Base-by-base conservation (phyloP, 2,888 invertebrate genomes). In the Oxyteleia sp. region DNA sequence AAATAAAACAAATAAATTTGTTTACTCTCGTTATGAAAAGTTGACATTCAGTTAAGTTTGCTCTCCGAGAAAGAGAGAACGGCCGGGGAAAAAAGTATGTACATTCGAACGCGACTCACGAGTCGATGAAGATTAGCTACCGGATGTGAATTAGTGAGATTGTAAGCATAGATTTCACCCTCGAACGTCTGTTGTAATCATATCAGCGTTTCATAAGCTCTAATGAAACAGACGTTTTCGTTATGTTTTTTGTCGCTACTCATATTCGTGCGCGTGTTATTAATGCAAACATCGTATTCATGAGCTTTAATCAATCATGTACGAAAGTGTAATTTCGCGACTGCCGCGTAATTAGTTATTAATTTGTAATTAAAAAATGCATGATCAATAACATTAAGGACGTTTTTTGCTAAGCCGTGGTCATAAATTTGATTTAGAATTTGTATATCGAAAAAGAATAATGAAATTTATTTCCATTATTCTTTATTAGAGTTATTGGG, bases 101-200 rank as follows among this genome's bases (percentile, higher is more conserved):
- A 61, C 26, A 5, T 59, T 61, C 38, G 59, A 66, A 47, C 49
- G 43, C 80, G 49, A 35, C 82, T 78, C 71, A 71, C 71, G 71
- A 74, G 82, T 79, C 75, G 69, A 78, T 87, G 87, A 89, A 87
- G 87, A 89, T 90, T 88, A 89, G 88, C 86, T 84, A 84, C 64
- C 85, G 86, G 86, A 88, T 82, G 89, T 86, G 88, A 90, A 91
- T 91, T 87, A 87, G 88, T 82, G 87, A 88, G 89, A 90, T 91
- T 91, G 89, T 89, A 41, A 90, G 89, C 88, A 85, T 90, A 87
- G 87, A 88, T 89, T 87, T 89, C 86, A 89, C 86, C 88, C 88
- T 87, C 82, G 85, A 85, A 88, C 85, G 86, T 86, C 83, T 85
- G 84, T 76, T 71, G 75, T 75, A 75, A 80, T 84, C 75, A 78